Percentiles rank a stretch among this genome's conserved stretches.
Conservation (phyloP, 2,113 vertebrate species). For the Rattus norvegicus region GRCr8 NC_086038.1:47817501-47818000, state of each 20-base stretch:
- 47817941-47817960: slow-evolving; percentile 93
- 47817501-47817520: too few species aligned
- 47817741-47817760: slow-evolving; percentile 84
- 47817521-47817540: slow-evolving; percentile 90
- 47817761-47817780: slow-evolving; percentile 91
- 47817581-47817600: slow-evolving; percentile 97
- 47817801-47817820: slow-evolving; percentile 92
- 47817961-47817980: slow-evolving; percentile 84
- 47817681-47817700: slow-evolving; percentile 76
- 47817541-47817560: slow-evolving; percentile 89
- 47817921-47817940: slow-evolving; percentile 94
- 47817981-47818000: too few species aligned
- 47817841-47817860: slow-evolving; percentile 95
- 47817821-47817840: slow-evolving; percentile 91
- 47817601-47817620: slow-evolving; percentile 95
- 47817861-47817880: slow-evolving; percentile 96
- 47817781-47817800: slow-evolving; percentile 91
- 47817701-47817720: slow-evolving; percentile 85
- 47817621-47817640: slow-evolving; percentile 94
- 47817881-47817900: slow-evolving; percentile 93
- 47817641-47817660: slow-evolving; percentile 89
- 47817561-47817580: slow-evolving; percentile 94
- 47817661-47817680: slow-evolving; percentile 86
- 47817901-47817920: slow-evolving; percentile 89
- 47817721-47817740: slow-evolving; percentile 81